Base-by-base conservation (phyloP, 1,140 invertebrate species). In the Helicoverpa armigera region DNA sequence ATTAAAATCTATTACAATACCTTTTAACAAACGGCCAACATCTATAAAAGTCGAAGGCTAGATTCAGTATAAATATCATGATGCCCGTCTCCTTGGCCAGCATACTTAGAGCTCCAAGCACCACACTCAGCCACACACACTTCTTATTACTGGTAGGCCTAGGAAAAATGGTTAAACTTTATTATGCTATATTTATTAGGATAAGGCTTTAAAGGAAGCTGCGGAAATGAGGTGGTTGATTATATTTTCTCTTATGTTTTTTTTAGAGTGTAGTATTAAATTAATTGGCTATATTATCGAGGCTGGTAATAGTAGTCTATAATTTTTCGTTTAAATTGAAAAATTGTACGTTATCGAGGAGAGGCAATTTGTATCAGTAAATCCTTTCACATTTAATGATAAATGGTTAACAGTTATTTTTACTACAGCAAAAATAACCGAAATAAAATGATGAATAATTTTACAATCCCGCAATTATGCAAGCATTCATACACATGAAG, bases 1-100 rank as follows among this genome's bases (percentile, higher is more conserved):
- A 79, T 79, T 79, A 79, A 79, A 69, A 79, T 79, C 76, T 58
- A 70, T 79, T 69, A 78, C 75, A 67, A 77, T 95, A 97, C 97
- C 96, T 96, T 95, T 96, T 97, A 74, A 97, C 95, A 84, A 95
- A 95, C 58, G 96, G 96, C 96, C 97, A 97, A 86, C 96, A 96
- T 77, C 96, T 95, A 94, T 97, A 97, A 58, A 97, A 91, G 89
- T 98, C 97, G 85, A 97, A 97, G 76, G 96, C 94, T 65, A 97
- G 91, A 92, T 98, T 98, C 82, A 98, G 95, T 35, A 97, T 96
- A 82, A 98, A 95, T 60, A 98, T 97, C 3, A 98, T 98, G 77
- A 99, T 96, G 63, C 98, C 98, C 56, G 98, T 98, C 93, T 99
- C 98, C 94, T 99, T 99, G 76, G 98, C 98, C 83, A 99, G 95